Evolutionary conservation across 2,797 vertebrate species (phyloP).

Genomic region (Pygocentrus nattereri): DNA sequence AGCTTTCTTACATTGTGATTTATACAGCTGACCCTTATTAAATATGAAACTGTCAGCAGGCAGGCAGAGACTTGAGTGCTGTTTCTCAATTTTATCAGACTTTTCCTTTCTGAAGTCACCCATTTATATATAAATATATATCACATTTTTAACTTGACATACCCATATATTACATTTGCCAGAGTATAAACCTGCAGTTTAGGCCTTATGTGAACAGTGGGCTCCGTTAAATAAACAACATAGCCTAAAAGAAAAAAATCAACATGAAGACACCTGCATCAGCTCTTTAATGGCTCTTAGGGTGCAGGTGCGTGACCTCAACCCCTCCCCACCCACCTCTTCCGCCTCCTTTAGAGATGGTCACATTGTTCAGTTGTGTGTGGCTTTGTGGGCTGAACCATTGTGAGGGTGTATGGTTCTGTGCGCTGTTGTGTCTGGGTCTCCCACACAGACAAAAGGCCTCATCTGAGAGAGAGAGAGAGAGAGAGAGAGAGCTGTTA

Average conservation of each 20-base stretch:
- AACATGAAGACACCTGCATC: constrained; percentile 78
- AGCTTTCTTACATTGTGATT: constrained; percentile 1
- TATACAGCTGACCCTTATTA: not conserved
- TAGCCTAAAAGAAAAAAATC: constrained; percentile 20
- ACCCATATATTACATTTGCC: not conserved
- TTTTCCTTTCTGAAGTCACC: not conserved
- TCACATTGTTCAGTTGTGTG: constrained; percentile 77
- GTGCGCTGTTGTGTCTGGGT: constrained; percentile 82
- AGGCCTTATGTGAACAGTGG: not conserved
- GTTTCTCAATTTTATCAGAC: not conserved
- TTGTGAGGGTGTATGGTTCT: constrained; percentile 72
- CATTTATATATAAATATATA: not conserved
- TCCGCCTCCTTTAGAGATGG: constrained; percentile 69
- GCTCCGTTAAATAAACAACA: not conserved
- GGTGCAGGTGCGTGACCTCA: constrained; percentile 73
- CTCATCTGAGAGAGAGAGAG: constrained; percentile 58
- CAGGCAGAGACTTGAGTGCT: not conserved
- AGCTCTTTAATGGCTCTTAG: constrained; percentile 57
- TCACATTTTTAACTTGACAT: too few species aligned
- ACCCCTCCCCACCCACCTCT: constrained; percentile 26
- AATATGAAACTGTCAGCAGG: not conserved
- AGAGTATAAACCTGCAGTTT: not conserved
- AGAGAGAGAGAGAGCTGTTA: not conserved
- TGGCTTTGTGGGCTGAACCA: constrained; percentile 73
- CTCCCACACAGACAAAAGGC: constrained; percentile 76